Conservation (phyloP, 1,140 invertebrate genomes). For the Zaprionus camerounensis region DNA sequence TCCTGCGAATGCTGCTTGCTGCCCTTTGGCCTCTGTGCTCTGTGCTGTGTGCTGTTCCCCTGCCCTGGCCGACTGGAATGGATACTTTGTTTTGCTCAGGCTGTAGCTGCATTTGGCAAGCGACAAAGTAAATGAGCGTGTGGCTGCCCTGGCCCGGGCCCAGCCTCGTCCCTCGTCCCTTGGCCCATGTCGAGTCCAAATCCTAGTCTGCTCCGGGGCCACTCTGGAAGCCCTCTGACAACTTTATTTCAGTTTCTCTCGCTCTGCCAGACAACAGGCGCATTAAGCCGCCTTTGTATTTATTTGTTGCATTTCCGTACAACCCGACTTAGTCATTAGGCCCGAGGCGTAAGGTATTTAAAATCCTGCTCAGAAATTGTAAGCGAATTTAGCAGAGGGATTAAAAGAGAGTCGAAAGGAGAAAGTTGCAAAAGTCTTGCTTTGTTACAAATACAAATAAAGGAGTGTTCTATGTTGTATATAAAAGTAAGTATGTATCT, state of each 20-base stretch:
- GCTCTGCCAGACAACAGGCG: conserved; percentile 28
- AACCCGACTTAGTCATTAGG: conserved; percentile 65
- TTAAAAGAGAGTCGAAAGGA: neutral
- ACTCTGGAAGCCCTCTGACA: conserved; percentile 62
- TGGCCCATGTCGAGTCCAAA: conserved; percentile 19
- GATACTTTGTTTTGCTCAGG: conserved; percentile 16
- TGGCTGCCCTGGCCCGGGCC: conserved; percentile 24
- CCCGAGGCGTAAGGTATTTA: conserved; percentile 57
- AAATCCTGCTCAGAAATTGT: conserved; percentile 51
- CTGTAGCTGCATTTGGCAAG: conserved; percentile 44
- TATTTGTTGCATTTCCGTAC: conserved; percentile 77
- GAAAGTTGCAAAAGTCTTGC: neutral
- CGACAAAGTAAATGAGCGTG: conserved; percentile 71
- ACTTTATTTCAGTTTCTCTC: conserved; percentile 67
- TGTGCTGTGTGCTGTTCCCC: neutral
- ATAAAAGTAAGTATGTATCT: neutral
- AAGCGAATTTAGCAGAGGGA: conserved; percentile 37
- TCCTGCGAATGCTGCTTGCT: conserved; percentile 10
- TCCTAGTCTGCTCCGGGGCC: conserved; percentile 13
- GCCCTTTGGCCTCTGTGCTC: neutral
- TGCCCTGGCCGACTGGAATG: neutral
- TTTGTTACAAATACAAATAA: neutral
- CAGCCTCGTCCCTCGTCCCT: conserved; percentile 18
- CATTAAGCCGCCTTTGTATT: conserved; percentile 70
- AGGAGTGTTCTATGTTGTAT: neutral